A percentile compares a stretch with the other conserved stretches of the same genome.
These are phyloP conservation scores for Colostygia pectinataria DNA, from an alignment of 2,888 invertebrate species.

Conservation along the genomic window DNA sequence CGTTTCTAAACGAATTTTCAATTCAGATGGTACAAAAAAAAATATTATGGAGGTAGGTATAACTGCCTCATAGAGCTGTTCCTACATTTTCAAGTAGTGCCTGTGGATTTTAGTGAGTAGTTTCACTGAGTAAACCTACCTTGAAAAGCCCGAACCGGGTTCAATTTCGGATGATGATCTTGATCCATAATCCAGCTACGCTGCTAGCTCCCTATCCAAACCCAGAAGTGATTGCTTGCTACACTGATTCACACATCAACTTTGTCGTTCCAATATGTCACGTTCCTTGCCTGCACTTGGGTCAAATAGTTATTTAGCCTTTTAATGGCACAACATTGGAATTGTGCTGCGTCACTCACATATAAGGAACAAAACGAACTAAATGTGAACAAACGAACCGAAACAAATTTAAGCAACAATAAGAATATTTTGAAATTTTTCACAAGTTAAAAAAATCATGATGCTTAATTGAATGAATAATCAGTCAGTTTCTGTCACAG, in stretches of 20 bases:
- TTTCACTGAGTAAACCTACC: slow-evolving; percentile 43
- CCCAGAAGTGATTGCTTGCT: slow-evolving; percentile 14
- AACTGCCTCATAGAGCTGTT: too few relatives aligned
- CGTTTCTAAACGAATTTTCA: too few relatives aligned
- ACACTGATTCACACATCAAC: slow-evolving; percentile 19
- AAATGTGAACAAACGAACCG: background rate
- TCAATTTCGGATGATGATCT: slow-evolving; percentile 69
- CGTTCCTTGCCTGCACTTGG: slow-evolving; percentile 13
- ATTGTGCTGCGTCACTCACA: background rate
- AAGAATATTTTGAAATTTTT: background rate
- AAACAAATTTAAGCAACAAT: background rate
- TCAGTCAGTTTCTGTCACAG: too few relatives aligned
- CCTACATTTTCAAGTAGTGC: background rate
- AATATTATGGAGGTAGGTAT: background rate
- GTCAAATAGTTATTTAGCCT: background rate
- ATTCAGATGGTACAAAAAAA: too few relatives aligned
- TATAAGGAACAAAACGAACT: background rate
- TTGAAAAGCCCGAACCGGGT: slow-evolving; percentile 73
- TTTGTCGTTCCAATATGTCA: slow-evolving; percentile 26
- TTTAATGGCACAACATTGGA: background rate
- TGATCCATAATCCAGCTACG: slow-evolving; percentile 54
- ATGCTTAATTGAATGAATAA: too few relatives aligned
- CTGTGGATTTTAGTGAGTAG: background rate
- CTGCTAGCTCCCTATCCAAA: slow-evolving; percentile 14
- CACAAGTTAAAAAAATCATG: background rate